A percentile compares a stretch with the other conserved stretches of the same genome.
Conservation (phyloP, 2,888 invertebrate genomes). For the Synergus itoensis region DNA sequence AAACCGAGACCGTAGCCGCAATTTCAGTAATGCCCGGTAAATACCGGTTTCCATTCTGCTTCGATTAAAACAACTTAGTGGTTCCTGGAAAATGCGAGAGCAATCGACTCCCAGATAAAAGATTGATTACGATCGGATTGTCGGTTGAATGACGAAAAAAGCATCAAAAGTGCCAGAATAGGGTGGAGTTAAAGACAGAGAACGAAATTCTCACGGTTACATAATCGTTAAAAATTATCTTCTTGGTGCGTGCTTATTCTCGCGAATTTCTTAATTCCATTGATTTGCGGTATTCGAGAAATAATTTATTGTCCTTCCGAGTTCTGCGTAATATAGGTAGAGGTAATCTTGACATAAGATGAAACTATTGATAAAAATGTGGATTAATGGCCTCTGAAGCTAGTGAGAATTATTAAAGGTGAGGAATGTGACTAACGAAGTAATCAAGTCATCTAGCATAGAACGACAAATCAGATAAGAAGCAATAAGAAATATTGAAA, state of each 20-base stretch:
- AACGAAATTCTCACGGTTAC: conserved; percentile 13
- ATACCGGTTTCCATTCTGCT: conserved; percentile 51
- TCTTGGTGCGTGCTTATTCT: not conserved
- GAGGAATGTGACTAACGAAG: conserved; percentile 21
- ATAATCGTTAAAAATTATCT: conserved; percentile 21
- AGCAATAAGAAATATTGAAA: conserved; percentile 8
- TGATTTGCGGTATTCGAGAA: not conserved
- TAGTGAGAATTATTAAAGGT: conserved; percentile 4
- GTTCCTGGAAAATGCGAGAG: conserved; percentile 46
- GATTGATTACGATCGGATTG: conserved; percentile 49
- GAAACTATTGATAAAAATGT: conserved; percentile 4
- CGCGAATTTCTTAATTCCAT: not conserved
- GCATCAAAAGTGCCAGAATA: conserved; percentile 25
- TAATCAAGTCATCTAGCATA: conserved; percentile 13
- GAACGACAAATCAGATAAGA: conserved; percentile 12
- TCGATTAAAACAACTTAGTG: conserved; percentile 51
- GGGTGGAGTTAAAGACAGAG: not conserved
- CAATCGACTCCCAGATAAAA: conserved; percentile 47
- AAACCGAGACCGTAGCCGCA: conserved; percentile 50
- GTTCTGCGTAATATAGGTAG: not conserved
- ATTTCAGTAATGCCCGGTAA: conserved; percentile 54
- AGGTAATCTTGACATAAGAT: not conserved
- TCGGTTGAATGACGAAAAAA: conserved; percentile 45
- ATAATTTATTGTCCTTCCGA: not conserved
- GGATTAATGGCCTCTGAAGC: conserved; percentile 9